Conservation (phyloP, 2,113 vertebrate genomes). For the Thomomys bottae region DNA sequence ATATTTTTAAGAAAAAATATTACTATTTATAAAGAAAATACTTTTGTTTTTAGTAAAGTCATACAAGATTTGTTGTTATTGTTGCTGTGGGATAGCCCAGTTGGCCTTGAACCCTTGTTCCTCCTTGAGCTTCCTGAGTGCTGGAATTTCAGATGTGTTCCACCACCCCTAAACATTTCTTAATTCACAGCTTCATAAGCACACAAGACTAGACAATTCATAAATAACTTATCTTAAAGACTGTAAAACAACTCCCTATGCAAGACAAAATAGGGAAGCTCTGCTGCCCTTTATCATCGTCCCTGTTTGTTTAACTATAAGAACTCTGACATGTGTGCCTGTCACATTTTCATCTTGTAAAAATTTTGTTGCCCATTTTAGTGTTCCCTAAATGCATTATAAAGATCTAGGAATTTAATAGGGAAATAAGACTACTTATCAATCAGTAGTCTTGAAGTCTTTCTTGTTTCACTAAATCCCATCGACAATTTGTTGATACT, state of each 20-base stretch:
- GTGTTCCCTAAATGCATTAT: neutral
- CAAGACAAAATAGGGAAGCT: neutral
- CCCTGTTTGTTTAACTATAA: conserved; percentile 25
- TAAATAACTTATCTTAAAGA: conserved; percentile 27
- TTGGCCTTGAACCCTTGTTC: neutral
- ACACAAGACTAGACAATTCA: conserved; percentile 10
- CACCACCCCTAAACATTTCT: neutral
- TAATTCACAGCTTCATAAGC: conserved; percentile 20
- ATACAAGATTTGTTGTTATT: neutral
- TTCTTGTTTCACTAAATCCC: conserved; percentile 19
- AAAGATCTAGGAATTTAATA: neutral
- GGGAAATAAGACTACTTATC: neutral
- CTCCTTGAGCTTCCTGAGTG: neutral
- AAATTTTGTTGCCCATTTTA: neutral
- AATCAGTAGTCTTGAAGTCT: neutral
- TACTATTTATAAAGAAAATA: neutral
- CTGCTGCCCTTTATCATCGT: conserved; percentile 21
- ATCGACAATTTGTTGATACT: neutral
- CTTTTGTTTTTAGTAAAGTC: neutral
- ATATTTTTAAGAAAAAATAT: neutral
- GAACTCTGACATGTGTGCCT: neutral
- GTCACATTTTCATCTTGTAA: conserved; percentile 23
- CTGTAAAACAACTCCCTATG: conserved; percentile 4
- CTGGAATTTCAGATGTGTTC: neutral
- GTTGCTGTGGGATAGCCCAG: neutral